A percentile compares a stretch with the other conserved stretches of the same genome.
These are phyloP conservation scores for Cyclura pinguis DNA, from an alignment of 2,797 vertebrate species.

Conservation along the genomic window DNA sequence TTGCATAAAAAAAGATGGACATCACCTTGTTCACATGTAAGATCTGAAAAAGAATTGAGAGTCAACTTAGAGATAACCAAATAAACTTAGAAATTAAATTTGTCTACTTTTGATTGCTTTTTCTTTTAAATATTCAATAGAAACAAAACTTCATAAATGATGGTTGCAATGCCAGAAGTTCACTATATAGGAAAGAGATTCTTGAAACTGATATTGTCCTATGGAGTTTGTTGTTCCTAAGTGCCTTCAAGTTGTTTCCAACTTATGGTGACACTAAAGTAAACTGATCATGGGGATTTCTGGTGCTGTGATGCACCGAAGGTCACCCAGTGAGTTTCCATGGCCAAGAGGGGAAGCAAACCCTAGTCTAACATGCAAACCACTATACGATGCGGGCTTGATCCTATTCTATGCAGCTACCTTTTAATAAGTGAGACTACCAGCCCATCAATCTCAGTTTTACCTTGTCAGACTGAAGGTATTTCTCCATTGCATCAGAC, in stretches of 20 bases:
- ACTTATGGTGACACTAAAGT: no score
- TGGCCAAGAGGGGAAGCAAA: no score
- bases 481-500: no score
- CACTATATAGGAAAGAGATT: neutral
- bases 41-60: conserved; percentile 84
- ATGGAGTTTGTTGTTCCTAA: neutral
- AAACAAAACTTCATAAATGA: neutral
- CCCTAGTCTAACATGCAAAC: no score
- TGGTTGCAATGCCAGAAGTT: neutral
- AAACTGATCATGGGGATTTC: no score
- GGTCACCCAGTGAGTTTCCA: no score
- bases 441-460: neutral
- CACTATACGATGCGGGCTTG: no score
- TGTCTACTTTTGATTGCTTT: rapidly evolving
- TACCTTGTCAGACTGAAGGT: neutral
- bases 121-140: neutral
- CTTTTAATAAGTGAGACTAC: neutral
- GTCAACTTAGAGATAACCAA: conserved; percentile 23
- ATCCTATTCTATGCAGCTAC: neutral
- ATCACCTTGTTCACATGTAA: conserved; percentile 99
- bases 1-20: conserved; percentile 99
- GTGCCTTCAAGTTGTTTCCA: no score
- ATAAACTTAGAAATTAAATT: neutral
- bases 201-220: neutral
- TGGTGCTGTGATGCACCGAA: no score